Conservation (phyloP, 2,113 vertebrate species). For the Triplophysa rosa region DNA sequence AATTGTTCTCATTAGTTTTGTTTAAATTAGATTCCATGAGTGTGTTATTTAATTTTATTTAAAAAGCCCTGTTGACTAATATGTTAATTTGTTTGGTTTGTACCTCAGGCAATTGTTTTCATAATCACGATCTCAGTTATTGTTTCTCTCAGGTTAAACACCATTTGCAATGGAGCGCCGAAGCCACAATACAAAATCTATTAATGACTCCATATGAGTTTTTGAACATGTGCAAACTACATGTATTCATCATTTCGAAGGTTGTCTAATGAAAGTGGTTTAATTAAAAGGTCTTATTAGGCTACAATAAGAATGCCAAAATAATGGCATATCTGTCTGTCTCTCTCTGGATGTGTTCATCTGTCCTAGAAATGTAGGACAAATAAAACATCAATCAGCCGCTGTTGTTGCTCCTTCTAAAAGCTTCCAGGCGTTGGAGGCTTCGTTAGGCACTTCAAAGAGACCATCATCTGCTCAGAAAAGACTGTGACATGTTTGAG, state of each 20-base stretch:
- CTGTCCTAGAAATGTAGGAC: slow-evolving; percentile 37
- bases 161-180: slow-evolving; percentile 67
- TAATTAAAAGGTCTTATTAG: slow-evolving; percentile 69
- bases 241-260: slow-evolving; percentile 67
- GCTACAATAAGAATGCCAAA: slow-evolving; percentile 48
- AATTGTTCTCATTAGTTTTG: slow-evolving; percentile 63
- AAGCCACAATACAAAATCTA: slow-evolving; percentile 65
- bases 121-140: slow-evolving; percentile 70
- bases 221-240: slow-evolving; percentile 62
- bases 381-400: slow-evolving; percentile 42
- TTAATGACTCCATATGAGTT: slow-evolving; percentile 72
- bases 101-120: slow-evolving; percentile 63
- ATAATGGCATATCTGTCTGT: neutral
- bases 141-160: slow-evolving; percentile 66
- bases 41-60: slow-evolving; percentile 48
- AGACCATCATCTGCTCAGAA: slow-evolving; percentile 34
- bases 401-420: slow-evolving; percentile 16
- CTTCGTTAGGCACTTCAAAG: slow-evolving; percentile 41
- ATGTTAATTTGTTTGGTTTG: slow-evolving; percentile 69
- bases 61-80: slow-evolving; percentile 62
- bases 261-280: slow-evolving; percentile 67
- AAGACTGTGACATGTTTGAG: slow-evolving; percentile 25
- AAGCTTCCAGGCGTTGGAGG: slow-evolving; percentile 23
- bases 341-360: slow-evolving; percentile 11
- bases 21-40: slow-evolving; percentile 57